phyloP scores from a whole-genome alignment of 2,113 vertebrate genomes.

The Rhabdornis inornatus region DNA sequence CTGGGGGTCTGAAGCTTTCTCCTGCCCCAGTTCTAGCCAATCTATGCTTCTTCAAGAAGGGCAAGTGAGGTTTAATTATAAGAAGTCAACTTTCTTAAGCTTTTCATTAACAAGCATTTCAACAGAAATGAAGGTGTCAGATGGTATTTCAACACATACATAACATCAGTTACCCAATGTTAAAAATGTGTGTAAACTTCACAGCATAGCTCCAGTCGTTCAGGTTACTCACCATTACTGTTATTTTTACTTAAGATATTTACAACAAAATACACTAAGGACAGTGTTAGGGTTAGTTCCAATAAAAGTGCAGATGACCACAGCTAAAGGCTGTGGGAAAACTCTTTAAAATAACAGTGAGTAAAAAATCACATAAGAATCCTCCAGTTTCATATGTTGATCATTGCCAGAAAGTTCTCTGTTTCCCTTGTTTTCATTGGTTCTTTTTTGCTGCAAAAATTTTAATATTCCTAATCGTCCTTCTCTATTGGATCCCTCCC shows the following conservation, averaged over 20 bases:
- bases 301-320: no score
- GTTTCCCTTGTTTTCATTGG: no score
- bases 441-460: no score
- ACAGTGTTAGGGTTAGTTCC: no score
- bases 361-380: no score
- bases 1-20: background rate
- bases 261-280: background rate
- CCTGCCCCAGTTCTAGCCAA: background rate
- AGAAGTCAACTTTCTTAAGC: conserved; percentile 35
- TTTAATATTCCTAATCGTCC: no score
- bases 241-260: conserved; percentile 9
- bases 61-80: background rate
- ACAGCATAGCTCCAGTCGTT: background rate
- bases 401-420: no score
- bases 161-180: background rate
- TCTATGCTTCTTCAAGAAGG: background rate
- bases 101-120: conserved; percentile 19
- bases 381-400: no score
- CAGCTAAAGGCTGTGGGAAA: no score
- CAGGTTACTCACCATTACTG: background rate
- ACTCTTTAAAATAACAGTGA: no score
- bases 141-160: background rate
- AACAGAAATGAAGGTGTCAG: conserved; percentile 3
- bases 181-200: conserved; percentile 13
- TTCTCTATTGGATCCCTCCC: no score